These are phyloP conservation scores for Passerculus sandwichensis DNA, from an alignment of 2,797 vertebrate genomes.

Conservation along the genomic window DNA sequence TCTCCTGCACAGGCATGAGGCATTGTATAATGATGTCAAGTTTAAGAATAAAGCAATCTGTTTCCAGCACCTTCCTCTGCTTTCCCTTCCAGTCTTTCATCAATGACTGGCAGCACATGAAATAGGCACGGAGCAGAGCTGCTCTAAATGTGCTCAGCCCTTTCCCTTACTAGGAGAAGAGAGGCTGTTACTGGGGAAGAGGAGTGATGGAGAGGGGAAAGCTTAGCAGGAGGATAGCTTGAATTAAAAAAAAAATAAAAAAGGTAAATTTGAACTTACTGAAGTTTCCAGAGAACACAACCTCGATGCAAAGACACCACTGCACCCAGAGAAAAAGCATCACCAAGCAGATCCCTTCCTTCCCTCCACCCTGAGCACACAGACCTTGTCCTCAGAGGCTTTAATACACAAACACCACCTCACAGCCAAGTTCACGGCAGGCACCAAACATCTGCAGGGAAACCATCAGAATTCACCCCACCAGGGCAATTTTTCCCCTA, in stretches of 20 bases:
- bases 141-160: background rate
- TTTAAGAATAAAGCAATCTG: slow-evolving; percentile 27
- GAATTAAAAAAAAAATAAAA: background rate
- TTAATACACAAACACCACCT: background rate
- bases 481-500: accelerated
- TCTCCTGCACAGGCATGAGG: background rate
- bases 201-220: background rate
- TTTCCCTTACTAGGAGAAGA: background rate
- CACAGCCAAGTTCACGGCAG: background rate
- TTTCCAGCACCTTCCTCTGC: background rate
- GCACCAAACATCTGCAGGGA: background rate
- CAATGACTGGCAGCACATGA: background rate
- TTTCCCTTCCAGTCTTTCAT: background rate
- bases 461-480: background rate
- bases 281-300: background rate
- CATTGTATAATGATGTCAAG: background rate
- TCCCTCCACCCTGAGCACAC: background rate
- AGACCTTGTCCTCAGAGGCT: background rate
- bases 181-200: background rate
- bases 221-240: background rate
- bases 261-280: background rate
- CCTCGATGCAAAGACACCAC: background rate
- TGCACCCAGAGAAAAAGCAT: background rate
- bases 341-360: background rate
- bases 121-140: accelerated